Conservation (phyloP, 2,113 vertebrate genomes). For the Colaptes auratus region DNA sequence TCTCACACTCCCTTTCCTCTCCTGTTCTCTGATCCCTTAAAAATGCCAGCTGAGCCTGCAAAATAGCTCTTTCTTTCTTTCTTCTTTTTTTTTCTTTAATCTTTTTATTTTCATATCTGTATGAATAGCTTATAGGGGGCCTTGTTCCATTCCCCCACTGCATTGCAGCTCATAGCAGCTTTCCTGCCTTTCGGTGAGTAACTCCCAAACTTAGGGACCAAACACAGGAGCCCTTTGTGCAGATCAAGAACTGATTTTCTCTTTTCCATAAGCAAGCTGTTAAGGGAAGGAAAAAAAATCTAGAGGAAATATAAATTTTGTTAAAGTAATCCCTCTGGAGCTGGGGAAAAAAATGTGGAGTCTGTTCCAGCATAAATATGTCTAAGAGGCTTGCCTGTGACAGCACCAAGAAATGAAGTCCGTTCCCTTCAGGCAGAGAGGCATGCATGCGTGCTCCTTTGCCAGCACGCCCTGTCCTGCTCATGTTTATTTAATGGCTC, state of each 20-base stretch:
- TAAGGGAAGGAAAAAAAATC: not conserved
- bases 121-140: not conserved
- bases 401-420: not conserved
- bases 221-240: not conserved
- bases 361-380: not conserved
- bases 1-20: not conserved
- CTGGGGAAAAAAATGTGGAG: not conserved
- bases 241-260: not conserved
- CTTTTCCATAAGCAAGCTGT: not conserved
- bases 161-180: not conserved
- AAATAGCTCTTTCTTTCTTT: not conserved
- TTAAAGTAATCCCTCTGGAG: not conserved
- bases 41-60: not conserved
- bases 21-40: not conserved
- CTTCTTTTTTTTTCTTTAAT: not conserved
- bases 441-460: not conserved
- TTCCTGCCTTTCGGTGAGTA: not conserved
- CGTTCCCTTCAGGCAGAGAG: not conserved
- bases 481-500: not conserved
- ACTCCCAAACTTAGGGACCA: not conserved
- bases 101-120: not conserved
- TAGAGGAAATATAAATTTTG: not conserved
- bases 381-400: constrained; percentile 9
- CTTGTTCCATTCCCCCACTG: not conserved
- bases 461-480: not conserved